A percentile compares a stretch with the other conserved stretches of the same genome.
phyloP scores from a whole-genome alignment of 2,797 vertebrate genomes.

The Tapirus indicus region DNA sequence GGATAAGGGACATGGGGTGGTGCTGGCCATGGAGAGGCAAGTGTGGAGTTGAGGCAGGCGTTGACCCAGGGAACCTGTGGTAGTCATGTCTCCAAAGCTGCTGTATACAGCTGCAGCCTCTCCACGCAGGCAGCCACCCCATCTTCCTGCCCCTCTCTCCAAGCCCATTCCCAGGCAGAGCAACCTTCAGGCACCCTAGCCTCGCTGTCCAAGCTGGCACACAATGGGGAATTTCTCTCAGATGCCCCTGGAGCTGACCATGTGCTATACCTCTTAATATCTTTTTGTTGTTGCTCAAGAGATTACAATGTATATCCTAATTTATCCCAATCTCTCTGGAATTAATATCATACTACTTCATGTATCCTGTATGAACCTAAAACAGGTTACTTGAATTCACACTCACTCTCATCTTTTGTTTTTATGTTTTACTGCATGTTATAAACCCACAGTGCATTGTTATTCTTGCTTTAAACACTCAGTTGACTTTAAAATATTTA shows the following conservation, averaged over 20 bases:
- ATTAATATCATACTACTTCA: neutral
- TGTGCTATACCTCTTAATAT: neutral
- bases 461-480: neutral
- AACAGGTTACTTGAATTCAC: neutral
- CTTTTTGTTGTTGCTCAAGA: neutral
- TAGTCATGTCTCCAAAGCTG: neutral
- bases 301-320: neutral
- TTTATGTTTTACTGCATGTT: neutral
- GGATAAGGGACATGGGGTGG: no score
- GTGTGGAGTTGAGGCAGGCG: neutral
- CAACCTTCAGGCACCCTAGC: neutral
- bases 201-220: neutral
- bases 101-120: neutral
- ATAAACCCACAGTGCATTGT: neutral
- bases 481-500: neutral
- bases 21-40: no score
- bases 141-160: neutral
- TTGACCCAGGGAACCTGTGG: neutral
- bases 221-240: neutral
- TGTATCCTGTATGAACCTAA: neutral
- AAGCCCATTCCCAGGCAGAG: fast-evolving
- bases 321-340: neutral
- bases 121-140: neutral
- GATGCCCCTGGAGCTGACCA: neutral
- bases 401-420: neutral